These are phyloP conservation scores for Myxocyprinus asiaticus DNA, from an alignment of 2,113 vertebrate genomes.

Conservation along the genomic window DNA sequence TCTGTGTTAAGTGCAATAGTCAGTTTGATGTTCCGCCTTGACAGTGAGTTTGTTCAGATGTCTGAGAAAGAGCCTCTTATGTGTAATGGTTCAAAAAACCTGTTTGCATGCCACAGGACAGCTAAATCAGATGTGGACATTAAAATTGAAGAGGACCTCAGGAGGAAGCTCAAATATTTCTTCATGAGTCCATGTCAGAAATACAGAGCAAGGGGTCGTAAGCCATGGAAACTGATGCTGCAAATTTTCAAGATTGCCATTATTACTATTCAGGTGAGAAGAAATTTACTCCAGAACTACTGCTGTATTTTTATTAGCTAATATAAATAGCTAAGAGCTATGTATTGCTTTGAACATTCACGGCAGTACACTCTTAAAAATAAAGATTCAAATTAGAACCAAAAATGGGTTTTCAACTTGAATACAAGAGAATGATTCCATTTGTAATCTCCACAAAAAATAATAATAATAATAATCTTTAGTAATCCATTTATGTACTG, in stretches of 20 bases:
- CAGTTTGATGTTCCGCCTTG: neutral
- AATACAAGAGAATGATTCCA: too few relatives aligned
- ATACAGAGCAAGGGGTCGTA: constrained; percentile 88
- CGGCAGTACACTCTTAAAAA: too few relatives aligned
- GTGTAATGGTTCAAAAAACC: constrained; percentile 25
- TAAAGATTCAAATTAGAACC: too few relatives aligned
- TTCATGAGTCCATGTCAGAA: constrained; percentile 98
- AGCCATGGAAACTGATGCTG: constrained; percentile 91
- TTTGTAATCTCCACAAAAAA: too few relatives aligned
- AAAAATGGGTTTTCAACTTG: too few relatives aligned
- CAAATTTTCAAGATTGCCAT: constrained; percentile 91
- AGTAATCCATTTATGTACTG: too few relatives aligned
- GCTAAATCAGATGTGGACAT: constrained; percentile 56
- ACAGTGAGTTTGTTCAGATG: constrained; percentile 49
- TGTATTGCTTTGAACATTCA: too few relatives aligned
- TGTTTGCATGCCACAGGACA: neutral
- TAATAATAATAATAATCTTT: too few relatives aligned
- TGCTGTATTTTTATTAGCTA: neutral
- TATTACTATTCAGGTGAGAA: constrained; percentile 87
- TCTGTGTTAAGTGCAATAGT: neutral
- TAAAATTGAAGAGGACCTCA: constrained; percentile 81
- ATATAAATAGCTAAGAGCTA: neutral
- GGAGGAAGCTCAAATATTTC: constrained; percentile 89
- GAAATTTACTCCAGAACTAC: neutral
- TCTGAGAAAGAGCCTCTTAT: constrained; percentile 57